Conservation (phyloP, 2,888 invertebrate genomes). For the Herminia tarsipennalis region DNA sequence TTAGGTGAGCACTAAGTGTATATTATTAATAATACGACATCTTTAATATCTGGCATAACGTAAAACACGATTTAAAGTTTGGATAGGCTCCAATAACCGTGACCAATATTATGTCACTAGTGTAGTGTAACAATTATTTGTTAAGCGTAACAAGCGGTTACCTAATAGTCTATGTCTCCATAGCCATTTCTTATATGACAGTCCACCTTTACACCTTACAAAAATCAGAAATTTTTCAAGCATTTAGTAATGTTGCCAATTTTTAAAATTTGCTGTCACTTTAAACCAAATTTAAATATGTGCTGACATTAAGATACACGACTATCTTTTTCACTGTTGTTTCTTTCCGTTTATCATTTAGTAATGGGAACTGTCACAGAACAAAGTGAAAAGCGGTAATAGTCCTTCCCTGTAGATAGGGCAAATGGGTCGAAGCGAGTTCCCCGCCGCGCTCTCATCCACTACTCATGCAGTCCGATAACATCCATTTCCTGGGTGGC, state of each 20-base stretch:
- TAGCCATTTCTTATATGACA: conserved; percentile 32
- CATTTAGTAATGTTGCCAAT: too few relatives aligned
- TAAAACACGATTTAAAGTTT: too few relatives aligned
- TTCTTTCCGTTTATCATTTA: conserved; percentile 14
- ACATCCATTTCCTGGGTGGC: conserved; percentile 71
- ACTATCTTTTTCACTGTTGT: conserved; percentile 17
- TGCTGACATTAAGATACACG: too few relatives aligned
- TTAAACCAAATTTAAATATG: too few relatives aligned
- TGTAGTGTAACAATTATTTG: conserved; percentile 40
- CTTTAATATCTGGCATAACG: too few relatives aligned
- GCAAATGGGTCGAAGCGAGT: conserved; percentile 48
- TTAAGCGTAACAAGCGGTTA: conserved; percentile 41
- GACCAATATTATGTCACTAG: conserved; percentile 38
- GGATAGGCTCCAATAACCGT: conserved; percentile 43
- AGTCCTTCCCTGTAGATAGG: conserved; percentile 44
- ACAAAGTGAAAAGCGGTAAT: conserved; percentile 39
- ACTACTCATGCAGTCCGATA: conserved; percentile 56
- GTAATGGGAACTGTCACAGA: conserved; percentile 35
- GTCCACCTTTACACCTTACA: too few relatives aligned
- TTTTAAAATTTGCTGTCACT: too few relatives aligned
- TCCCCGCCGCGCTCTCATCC: conserved; percentile 60
- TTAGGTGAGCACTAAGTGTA: too few relatives aligned
- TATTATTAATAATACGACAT: too few relatives aligned
- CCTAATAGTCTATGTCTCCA: conserved; percentile 35
- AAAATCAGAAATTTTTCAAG: too few relatives aligned